Base-by-base conservation (phyloP, 2,797 vertebrate species). In the Eleutherodactylus coqui region DNA sequence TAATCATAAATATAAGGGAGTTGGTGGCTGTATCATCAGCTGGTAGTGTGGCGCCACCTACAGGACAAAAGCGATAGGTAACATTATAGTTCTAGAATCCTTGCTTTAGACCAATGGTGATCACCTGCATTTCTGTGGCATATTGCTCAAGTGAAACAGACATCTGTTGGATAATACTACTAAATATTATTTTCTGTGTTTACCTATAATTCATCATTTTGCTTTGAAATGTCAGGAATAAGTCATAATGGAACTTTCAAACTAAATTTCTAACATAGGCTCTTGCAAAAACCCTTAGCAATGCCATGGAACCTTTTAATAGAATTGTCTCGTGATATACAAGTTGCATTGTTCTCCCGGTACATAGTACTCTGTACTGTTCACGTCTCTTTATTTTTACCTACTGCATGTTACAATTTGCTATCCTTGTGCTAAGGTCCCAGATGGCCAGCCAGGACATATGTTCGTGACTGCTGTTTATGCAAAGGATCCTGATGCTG, bases 401-500 rank as follows among this genome's bases (percentile, higher is more conserved):
- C 17, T 60, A 8, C 41, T n/a, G n/a, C n/a, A n/a, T n/a, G 34
- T 32, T 32, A 49, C 24, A 8, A 43, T 5, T 24, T 69, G 8
- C 32, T 91, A 3, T 89, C 90, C 21, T 85, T 91, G 29, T 83
- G 89, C 76, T 69, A 91, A 99, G 97, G 93, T 96, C 85, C 95
- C 96, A 95, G 94, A 96, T 73, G 95, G 93, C 21, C 91, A 95
- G 2, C 94, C 96, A 0, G 85, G 92, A 72, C 96, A 95, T 80
- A 95, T 94, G 0, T 88, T 96, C 86, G 93, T 98, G 84, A 92
- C 94, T 17, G 95, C 93, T 62, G 62, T 97, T 89, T 97, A 97
- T 91, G 97, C 97, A 78, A 98, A 97, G 92, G 97, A 99, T 84
- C 90, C 91, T 0, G 97, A 99, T 90, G 93, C 95, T 86, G 97